These are phyloP conservation scores for Vespertilio murinus DNA, from an alignment of 2,797 vertebrate species.

Conservation along the genomic window DNA sequence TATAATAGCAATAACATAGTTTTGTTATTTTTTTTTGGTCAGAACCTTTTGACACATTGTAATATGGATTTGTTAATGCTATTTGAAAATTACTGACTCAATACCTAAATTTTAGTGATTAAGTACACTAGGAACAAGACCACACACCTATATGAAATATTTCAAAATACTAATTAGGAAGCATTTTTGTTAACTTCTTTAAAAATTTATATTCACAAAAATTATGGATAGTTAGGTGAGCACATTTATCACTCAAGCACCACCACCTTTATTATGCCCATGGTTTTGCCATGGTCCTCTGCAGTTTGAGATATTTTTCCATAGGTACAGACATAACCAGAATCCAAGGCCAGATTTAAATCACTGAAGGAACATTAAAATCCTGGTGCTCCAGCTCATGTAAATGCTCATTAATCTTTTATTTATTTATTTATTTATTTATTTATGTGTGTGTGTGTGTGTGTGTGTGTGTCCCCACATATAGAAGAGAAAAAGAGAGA, in stretches of 20 bases:
- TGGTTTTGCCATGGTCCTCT: background rate
- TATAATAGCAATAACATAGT: background rate
- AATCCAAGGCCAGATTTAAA: background rate
- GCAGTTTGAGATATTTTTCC: background rate
- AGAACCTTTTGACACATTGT: constrained; percentile 69
- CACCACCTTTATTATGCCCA: background rate
- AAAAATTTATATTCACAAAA: background rate
- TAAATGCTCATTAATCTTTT: constrained; percentile 25
- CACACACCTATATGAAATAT: background rate
- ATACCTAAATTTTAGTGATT: constrained; percentile 21
- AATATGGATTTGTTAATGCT: constrained; percentile 51
- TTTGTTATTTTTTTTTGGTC: constrained; percentile 43
- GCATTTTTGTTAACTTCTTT: background rate
- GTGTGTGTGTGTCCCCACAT: background rate
- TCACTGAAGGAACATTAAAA: background rate
- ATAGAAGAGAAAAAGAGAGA: background rate
- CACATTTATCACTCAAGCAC: background rate
- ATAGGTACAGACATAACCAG: background rate
- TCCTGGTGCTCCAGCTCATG: background rate
- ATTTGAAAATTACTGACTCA: background rate
- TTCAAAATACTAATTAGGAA: background rate
- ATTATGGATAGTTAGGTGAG: background rate
- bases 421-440: background rate
- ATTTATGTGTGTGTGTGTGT: too few species aligned
- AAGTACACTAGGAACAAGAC: background rate